phyloP scores from a whole-genome alignment of 2,113 vertebrate genomes.

The Micromys minutus region DNA sequence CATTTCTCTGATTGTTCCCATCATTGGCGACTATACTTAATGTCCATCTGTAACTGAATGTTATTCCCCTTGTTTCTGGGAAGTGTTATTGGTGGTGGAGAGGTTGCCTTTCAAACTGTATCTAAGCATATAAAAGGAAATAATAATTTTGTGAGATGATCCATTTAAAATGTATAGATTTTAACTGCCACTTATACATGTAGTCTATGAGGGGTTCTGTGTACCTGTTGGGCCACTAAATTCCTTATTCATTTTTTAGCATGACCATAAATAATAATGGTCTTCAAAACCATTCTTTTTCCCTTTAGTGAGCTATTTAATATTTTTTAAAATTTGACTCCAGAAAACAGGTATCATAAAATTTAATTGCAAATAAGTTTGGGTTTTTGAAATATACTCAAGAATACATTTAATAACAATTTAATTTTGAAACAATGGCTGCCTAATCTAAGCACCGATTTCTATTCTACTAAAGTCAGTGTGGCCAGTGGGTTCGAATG shows the following conservation, averaged over 20 bases:
- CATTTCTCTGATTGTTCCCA: slow-evolving; percentile 38
- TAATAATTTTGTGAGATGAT: slow-evolving; percentile 55
- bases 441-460: not conserved
- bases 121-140: slow-evolving; percentile 56
- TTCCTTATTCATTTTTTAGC: slow-evolving; percentile 54
- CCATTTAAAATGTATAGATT: not conserved
- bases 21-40: slow-evolving; percentile 36
- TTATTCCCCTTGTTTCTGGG: slow-evolving; percentile 26
- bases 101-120: slow-evolving; percentile 69
- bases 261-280: not conserved
- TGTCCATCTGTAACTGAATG: slow-evolving; percentile 23
- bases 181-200: slow-evolving; percentile 21
- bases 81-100: too few species aligned
- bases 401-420: slow-evolving; percentile 7
- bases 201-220: not conserved
- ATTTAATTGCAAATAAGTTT: slow-evolving; percentile 45
- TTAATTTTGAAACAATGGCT: not conserved
- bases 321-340: slow-evolving; percentile 51
- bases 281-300: slow-evolving; percentile 26
- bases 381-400: slow-evolving; percentile 32
- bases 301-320: slow-evolving; percentile 52
- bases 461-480: not conserved
- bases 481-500: not conserved
- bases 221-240: slow-evolving; percentile 39
- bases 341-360: slow-evolving; percentile 40